phyloP scores from a whole-genome alignment of 2,113 vertebrate species.

The Cyprinodon tularosa region DNA sequence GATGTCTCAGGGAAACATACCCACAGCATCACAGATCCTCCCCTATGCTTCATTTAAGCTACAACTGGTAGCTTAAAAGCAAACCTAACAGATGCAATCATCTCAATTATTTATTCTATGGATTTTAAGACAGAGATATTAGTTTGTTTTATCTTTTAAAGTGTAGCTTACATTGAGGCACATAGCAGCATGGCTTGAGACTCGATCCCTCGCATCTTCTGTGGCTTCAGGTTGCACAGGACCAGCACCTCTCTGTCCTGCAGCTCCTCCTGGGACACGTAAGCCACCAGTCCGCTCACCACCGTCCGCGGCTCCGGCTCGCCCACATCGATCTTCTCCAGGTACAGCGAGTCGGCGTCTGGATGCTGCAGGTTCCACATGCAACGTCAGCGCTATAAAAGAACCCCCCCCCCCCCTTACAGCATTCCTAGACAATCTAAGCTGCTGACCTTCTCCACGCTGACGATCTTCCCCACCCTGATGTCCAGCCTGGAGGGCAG shows the following conservation, averaged over 20 bases:
- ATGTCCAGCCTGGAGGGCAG: constrained; percentile 91
- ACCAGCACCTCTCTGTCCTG: constrained; percentile 90
- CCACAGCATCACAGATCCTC: no score
- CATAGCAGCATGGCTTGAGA: constrained; percentile 97
- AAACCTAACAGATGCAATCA: not conserved
- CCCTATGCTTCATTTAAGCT: no score
- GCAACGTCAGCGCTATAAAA: not conserved
- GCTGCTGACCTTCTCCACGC: constrained; percentile 87
- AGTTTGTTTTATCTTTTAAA: no score
- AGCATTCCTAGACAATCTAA: no score
- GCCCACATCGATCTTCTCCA: constrained; percentile 94
- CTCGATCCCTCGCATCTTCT: constrained; percentile 97
- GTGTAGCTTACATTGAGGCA: constrained; percentile 84
- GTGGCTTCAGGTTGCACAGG: constrained; percentile 94
- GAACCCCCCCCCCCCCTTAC: not conserved
- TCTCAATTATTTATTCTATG: not conserved
- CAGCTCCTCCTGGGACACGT: constrained; percentile 85
- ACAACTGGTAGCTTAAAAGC: no score
- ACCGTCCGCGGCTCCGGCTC: constrained; percentile 90
- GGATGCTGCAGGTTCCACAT: constrained; percentile 83
- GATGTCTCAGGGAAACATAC: no score
- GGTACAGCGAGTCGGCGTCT: constrained; percentile 90
- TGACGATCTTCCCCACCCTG: constrained; percentile 91
- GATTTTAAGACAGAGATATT: no score
- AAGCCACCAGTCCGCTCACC: constrained; percentile 93